Conservation (phyloP, 2,888 invertebrate species). For the Plusia festucae region DNA sequence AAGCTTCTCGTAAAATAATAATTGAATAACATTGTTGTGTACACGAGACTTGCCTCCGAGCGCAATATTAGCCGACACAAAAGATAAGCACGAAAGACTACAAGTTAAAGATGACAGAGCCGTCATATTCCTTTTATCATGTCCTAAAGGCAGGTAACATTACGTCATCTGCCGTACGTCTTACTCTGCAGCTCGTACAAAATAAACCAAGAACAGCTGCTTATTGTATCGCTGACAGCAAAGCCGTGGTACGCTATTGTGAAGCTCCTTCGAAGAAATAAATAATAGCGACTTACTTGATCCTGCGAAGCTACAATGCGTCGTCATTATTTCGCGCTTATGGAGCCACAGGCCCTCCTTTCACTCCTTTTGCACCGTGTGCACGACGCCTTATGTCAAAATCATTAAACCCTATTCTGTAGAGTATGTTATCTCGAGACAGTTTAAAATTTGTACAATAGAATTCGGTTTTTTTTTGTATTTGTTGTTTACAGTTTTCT, state of each 20-base stretch:
- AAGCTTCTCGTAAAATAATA: constrained; percentile 30
- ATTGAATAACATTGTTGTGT: constrained; percentile 28
- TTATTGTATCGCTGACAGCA: constrained; percentile 86
- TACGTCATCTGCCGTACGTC: constrained; percentile 77
- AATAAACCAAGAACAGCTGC: constrained; percentile 81
- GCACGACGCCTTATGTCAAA: constrained; percentile 62
- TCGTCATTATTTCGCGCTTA: constrained; percentile 83
- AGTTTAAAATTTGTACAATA: constrained; percentile 36
- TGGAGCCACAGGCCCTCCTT: constrained; percentile 69
- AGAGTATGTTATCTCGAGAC: constrained; percentile 41
- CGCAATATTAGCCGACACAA: constrained; percentile 68
- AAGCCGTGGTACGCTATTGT: constrained; percentile 83
- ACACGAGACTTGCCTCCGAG: constrained; percentile 36
- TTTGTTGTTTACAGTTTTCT: constrained; percentile 17
- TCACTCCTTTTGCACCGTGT: constrained; percentile 64
- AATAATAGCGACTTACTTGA: constrained; percentile 86
- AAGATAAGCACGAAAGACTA: constrained; percentile 69
- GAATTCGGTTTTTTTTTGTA: constrained; percentile 23
- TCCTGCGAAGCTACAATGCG: constrained; percentile 81
- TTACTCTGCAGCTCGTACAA: constrained; percentile 73
- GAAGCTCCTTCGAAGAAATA: constrained; percentile 79
- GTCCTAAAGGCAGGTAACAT: constrained; percentile 76
- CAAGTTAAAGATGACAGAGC: constrained; percentile 66
- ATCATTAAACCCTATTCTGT: constrained; percentile 60
- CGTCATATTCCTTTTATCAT: constrained; percentile 70